A percentile compares a stretch with the other conserved stretches of the same genome.
phyloP scores from a whole-genome alignment of 2,888 invertebrate species.

The Cephus nigrinus region DNA sequence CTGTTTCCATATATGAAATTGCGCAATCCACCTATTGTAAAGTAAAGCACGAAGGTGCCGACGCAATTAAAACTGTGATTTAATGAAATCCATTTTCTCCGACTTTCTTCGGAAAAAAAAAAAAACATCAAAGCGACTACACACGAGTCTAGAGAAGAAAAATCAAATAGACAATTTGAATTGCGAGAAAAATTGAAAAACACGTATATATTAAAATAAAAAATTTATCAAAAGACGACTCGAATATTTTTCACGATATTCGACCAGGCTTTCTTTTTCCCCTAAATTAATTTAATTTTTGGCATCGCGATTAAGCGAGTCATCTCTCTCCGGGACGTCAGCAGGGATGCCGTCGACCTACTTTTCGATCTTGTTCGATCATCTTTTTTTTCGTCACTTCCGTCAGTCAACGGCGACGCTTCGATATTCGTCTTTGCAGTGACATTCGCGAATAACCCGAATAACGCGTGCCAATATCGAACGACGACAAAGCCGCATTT shows the following conservation, averaged over 20 bases:
- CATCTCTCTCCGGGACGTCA: not conserved
- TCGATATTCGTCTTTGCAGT: not conserved
- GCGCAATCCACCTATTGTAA: not conserved
- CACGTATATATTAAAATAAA: not conserved
- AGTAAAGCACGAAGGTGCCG: not conserved
- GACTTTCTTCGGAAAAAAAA: too few relatives aligned
- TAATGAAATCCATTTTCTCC: not conserved
- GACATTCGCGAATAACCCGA: not conserved
- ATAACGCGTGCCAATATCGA: not conserved
- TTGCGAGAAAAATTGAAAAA: too few relatives aligned
- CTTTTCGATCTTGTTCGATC: not conserved
- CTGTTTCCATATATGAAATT: not conserved
- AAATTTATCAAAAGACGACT: not conserved
- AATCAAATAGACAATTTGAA: too few relatives aligned
- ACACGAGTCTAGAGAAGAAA: too few relatives aligned
- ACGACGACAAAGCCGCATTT: not conserved
- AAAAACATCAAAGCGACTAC: too few relatives aligned
- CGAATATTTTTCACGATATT: not conserved
- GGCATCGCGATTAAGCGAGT: not conserved
- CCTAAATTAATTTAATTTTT: not conserved
- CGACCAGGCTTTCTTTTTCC: not conserved
- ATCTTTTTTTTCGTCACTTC: not conserved
- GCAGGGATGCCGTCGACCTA: not conserved
- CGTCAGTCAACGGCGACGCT: not conserved
- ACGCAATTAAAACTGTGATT: not conserved